These are phyloP conservation scores for Melitaea cinxia DNA, from an alignment of 1,140 invertebrate genomes.

Conservation along the genomic window DNA sequence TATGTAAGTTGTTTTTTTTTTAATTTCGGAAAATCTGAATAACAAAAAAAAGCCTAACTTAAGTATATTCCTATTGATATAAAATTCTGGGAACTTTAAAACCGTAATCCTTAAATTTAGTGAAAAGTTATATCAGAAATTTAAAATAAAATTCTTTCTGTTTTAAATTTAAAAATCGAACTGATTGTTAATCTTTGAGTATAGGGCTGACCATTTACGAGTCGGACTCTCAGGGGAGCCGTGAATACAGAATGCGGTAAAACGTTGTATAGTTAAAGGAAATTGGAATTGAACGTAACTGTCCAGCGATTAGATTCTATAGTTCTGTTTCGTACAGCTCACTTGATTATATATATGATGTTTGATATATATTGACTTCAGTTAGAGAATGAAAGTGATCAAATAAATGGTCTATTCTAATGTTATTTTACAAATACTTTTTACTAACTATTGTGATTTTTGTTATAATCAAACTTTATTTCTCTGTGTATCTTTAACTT, in stretches of 20 bases:
- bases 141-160: background rate
- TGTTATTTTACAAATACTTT: background rate
- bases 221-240: conserved; percentile 25
- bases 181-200: conserved; percentile 36
- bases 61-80: too few relatives aligned
- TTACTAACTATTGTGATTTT: too few relatives aligned
- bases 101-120: background rate
- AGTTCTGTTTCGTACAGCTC: conserved; percentile 27
- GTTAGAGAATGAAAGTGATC: conserved; percentile 1
- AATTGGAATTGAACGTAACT: conserved; percentile 39
- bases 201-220: conserved; percentile 35
- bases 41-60: too few relatives aligned
- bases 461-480: too few relatives aligned
- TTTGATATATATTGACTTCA: background rate
- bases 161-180: conserved; percentile 22
- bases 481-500: too few relatives aligned
- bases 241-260: conserved; percentile 40
- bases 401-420: background rate
- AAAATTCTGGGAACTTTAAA: too few relatives aligned
- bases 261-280: conserved; percentile 39
- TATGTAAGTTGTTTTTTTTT: too few relatives aligned
- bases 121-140: background rate
- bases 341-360: conserved; percentile 15
- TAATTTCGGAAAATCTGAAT: too few relatives aligned
- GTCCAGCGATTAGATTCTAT: conserved; percentile 38